phyloP scores from a whole-genome alignment of 2,797 vertebrate genomes.

The Notolabrus celidotus region DNA sequence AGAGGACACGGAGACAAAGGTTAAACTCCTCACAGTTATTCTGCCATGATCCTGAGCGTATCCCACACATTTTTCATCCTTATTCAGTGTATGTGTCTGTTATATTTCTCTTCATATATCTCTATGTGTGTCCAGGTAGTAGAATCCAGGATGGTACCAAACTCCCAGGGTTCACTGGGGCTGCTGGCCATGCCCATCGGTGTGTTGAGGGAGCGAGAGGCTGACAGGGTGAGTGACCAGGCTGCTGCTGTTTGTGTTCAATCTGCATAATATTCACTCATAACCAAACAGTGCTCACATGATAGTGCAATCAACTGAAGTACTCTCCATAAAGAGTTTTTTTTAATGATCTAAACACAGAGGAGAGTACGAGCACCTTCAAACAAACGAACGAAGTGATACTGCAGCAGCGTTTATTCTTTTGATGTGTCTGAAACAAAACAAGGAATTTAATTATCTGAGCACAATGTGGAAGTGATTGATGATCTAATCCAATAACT shows the following conservation, averaged over 20 bases:
- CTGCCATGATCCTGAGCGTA: not conserved
- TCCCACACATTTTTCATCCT: not conserved
- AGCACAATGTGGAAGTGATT: no score
- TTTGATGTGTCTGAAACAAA: no score
- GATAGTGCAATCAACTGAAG: no score
- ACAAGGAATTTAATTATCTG: no score
- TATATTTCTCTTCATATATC: not conserved
- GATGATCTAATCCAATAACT: no score
- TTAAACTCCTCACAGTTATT: slow-evolving; percentile 8
- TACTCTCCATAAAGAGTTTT: no score
- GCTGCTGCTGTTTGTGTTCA: not conserved
- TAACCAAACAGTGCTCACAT: not conserved
- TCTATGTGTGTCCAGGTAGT: slow-evolving; percentile 53
- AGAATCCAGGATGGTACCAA: slow-evolving; percentile 66
- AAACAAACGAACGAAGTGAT: no score
- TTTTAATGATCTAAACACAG: no score
- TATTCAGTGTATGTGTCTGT: not conserved
- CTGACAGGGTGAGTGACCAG: slow-evolving; percentile 83
- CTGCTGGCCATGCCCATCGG: slow-evolving; percentile 88
- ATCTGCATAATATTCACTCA: not conserved
- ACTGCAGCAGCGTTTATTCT: no score
- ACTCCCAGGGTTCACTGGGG: slow-evolving; percentile 79
- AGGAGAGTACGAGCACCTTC: no score
- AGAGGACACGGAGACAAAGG: slow-evolving; percentile 74
- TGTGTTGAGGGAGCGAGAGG: slow-evolving; percentile 88